phyloP scores from a whole-genome alignment of 2,888 invertebrate genomes.

The Tinea pellionella region DNA sequence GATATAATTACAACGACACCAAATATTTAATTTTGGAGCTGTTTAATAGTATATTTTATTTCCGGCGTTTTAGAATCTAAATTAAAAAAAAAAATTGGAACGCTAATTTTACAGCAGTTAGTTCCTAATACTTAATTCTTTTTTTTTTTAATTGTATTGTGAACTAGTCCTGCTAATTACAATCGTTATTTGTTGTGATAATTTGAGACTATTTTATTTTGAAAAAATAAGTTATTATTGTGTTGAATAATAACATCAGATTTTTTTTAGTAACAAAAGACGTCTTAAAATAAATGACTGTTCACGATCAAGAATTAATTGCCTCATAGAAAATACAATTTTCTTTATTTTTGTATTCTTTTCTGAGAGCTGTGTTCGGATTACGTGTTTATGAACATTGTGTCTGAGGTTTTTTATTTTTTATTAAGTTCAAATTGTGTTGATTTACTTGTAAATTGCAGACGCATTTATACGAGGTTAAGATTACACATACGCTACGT shows the following conservation, averaged over 20 bases:
- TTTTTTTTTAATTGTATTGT: not conserved
- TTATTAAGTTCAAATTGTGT: constrained; percentile 1
- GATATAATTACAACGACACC: constrained; percentile 43
- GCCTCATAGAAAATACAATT: not conserved
- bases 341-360: not conserved
- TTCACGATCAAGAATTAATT: not conserved
- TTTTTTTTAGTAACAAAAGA: not conserved
- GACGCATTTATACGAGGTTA: constrained; percentile 1
- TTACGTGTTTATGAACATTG: too few species aligned
- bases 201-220: not conserved
- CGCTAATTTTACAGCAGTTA: constrained; percentile 12
- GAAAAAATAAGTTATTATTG: not conserved
- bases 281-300: not conserved
- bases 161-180: not conserved
- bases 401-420: not conserved
- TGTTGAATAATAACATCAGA: not conserved
- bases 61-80: constrained; percentile 5
- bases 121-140: not conserved
- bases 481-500: not conserved
- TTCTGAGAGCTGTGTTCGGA: not conserved
- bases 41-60: constrained; percentile 7
- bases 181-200: not conserved
- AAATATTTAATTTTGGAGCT: constrained; percentile 29
- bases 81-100: constrained; percentile 14
- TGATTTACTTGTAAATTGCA: not conserved